Percentiles rank a stretch among this genome's conserved stretches.
Conservation (phyloP, 2,113 vertebrate species). For the Oreamnos americanus region DNA sequence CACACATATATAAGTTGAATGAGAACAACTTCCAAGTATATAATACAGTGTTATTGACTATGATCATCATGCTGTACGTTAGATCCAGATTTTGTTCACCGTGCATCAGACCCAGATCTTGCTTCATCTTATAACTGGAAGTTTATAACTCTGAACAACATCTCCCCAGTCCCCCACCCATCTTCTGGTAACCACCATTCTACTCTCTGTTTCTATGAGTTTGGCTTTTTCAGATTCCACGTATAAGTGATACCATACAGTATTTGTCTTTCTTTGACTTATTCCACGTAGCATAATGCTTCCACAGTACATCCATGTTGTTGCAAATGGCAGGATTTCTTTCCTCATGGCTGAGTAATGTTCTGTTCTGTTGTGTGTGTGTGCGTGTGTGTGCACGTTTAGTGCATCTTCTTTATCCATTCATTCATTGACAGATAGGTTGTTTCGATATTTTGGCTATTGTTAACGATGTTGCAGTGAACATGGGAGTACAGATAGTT, state of each 20-base stretch:
- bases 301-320: background rate
- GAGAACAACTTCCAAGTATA: background rate
- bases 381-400: rapidly evolving
- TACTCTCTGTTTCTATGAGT: background rate
- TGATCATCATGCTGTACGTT: background rate
- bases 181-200: background rate
- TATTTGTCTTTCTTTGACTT: background rate
- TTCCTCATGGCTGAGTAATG: background rate
- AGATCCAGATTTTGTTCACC: background rate
- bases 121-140: background rate
- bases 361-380: background rate
- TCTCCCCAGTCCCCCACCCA: background rate
- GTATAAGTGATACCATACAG: background rate
- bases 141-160: background rate
- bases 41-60: background rate
- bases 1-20: background rate
- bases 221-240: background rate
- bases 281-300: background rate
- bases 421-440: background rate
- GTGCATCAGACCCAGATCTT: background rate
- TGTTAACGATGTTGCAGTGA: background rate
- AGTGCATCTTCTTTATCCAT: background rate
- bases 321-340: background rate
- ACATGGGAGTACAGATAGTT: background rate
- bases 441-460: background rate